Base-by-base conservation (phyloP, 2,888 invertebrate species). In the Hemithea aestivaria region DNA sequence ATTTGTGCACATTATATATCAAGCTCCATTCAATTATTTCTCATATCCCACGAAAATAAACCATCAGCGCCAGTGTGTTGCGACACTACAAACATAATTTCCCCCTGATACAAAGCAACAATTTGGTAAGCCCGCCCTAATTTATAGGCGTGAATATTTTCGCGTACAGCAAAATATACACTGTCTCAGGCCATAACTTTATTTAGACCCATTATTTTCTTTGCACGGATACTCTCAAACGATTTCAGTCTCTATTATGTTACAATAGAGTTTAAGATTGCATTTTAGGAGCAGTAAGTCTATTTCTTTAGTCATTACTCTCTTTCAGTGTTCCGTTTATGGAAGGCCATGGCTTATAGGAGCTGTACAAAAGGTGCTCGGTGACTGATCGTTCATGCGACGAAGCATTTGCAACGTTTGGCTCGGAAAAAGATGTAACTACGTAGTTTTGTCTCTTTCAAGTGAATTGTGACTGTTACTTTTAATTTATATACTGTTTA, bases 241-340 rank as follows among this genome's bases (percentile, higher is more conserved):
- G 33, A 66, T 51, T 58, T 11, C 33, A 26, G 26, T n/a, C 60
- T 51, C 54, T 66, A 48, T 44, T 31, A 20, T 40, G 9, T 44
- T 20, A 34, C 27, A 30, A 50, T 45, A 62, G 48, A 51, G 48
- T 41, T 26, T 32, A 48, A 52, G 58, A 49, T 56, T 33, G 46
- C 42, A 30, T 53, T 44, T 43, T 16, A 38, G 30, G 25, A 16
- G 26, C 36, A 45, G 54, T 60, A 62, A 70, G 66, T 67, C 66
- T 62, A 68, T 71, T 73, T 69, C 59, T 60, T 49, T 32, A 52
- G 56, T 57, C 70, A 73, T 73, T 71, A 69, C 62, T 73, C 73
- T 70, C 68, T 66, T 66, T 65, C 67, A 58, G 54, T 60, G 58
- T 58, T 61, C 52, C 58, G 51, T 59, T 56, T 58, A 60, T 60